A percentile compares a stretch with the other conserved stretches of the same genome.
Evolutionary conservation across 2,113 vertebrate species (phyloP).

Genomic region (Cricetomys ansorgei): DNA sequence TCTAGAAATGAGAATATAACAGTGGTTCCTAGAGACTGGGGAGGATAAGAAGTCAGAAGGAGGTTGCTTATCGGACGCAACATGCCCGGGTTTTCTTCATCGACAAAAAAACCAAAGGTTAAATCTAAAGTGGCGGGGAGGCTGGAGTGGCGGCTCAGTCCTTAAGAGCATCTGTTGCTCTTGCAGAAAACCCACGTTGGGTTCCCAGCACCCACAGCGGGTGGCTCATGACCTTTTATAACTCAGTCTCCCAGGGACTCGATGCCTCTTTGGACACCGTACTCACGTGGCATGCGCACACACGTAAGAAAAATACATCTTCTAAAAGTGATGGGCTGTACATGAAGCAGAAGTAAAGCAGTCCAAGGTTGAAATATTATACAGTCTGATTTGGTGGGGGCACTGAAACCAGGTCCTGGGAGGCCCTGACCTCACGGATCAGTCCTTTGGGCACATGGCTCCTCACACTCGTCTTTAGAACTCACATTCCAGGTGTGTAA

Average conservation of each 20-base stretch:
- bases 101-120: neutral
- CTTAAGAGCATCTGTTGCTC: neutral
- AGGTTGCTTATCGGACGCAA: neutral
- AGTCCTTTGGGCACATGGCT: neutral
- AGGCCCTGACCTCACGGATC: accelerated
- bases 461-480: neutral
- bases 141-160: neutral
- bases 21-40: neutral
- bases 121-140: neutral
- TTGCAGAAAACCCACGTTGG: neutral
- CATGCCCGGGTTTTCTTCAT: too few relatives aligned
- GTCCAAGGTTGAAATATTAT: too few relatives aligned
- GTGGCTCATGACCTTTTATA: too few relatives aligned
- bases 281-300: neutral
- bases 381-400: neutral
- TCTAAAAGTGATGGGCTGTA: neutral
- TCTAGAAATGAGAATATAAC: neutral
- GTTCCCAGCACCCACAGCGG: neutral
- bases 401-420: neutral
- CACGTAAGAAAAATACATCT: neutral
- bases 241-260: neutral
- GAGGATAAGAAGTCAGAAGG: neutral
- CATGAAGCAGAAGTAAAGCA: neutral
- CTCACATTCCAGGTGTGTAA: neutral
- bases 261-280: neutral